Evolutionary conservation across 1,140 invertebrate genomes (phyloP).

Genomic region (Hypothenemus hampei): DNA sequence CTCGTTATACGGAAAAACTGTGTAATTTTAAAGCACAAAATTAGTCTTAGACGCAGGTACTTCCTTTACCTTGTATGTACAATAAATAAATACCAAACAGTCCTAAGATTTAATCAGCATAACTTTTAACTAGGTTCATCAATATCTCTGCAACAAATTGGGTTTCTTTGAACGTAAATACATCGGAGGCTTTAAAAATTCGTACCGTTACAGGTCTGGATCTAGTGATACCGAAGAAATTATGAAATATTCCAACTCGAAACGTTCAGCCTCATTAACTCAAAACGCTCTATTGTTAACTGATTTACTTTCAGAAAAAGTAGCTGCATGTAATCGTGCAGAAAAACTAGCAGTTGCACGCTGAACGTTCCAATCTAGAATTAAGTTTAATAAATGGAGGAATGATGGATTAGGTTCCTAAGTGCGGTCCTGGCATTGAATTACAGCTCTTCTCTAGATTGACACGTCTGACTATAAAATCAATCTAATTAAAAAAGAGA

Average conservation of each 20-base stretch:
- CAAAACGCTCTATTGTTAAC: too few species aligned
- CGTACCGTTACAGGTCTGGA: too few species aligned
- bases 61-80: slow-evolving; percentile 25
- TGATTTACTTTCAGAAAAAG: too few species aligned
- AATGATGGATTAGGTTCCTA: too few species aligned
- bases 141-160: slow-evolving; percentile 28
- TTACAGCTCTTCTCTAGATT: slow-evolving; percentile 17
- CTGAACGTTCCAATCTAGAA: too few species aligned
- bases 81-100: slow-evolving; percentile 26
- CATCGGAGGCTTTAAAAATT: background rate
- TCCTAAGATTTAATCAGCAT: slow-evolving; percentile 28
- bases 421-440: slow-evolving; percentile 1
- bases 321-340: too few species aligned
- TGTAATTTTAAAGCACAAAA: slow-evolving; percentile 26
- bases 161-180: slow-evolving; percentile 22
- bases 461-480: slow-evolving; percentile 26
- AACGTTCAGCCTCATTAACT: too few species aligned
- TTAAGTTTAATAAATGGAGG: too few species aligned
- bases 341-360: too few species aligned
- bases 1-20: slow-evolving; percentile 22
- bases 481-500: slow-evolving; percentile 25
- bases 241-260: too few species aligned
- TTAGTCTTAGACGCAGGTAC: slow-evolving; percentile 20
- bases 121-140: slow-evolving; percentile 29
- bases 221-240: too few species aligned